Conservation (phyloP, 2,797 vertebrate species). For the Gambelia wislizenii region DNA sequence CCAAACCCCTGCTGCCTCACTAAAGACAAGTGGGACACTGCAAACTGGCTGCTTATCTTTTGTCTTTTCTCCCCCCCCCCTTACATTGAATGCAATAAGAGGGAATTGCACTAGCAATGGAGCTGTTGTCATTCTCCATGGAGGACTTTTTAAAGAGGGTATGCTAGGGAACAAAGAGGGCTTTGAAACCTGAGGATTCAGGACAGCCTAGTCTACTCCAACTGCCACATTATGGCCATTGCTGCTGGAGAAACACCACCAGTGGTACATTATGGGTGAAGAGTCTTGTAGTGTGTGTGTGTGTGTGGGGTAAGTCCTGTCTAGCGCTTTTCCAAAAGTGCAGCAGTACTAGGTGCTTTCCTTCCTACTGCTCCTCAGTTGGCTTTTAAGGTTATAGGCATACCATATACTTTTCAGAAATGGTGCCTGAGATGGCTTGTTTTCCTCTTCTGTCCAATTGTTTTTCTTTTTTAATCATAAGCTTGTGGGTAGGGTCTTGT, state of each 20-base stretch:
- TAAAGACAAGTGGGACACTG: not conserved
- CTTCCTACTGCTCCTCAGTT: not conserved
- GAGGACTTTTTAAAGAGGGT: not conserved
- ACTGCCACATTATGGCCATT: not conserved
- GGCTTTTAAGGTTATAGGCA: not conserved
- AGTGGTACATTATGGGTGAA: too few species aligned
- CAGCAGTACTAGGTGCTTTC: not conserved
- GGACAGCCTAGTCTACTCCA: not conserved
- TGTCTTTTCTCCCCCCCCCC: not conserved
- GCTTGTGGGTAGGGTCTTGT: not conserved
- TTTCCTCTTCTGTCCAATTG: not conserved
- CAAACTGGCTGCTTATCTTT: not conserved
- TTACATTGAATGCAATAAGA: not conserved
- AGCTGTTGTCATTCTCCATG: not conserved
- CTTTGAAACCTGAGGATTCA: not conserved
- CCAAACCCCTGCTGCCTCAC: not conserved
- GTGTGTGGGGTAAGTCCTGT: too few species aligned
- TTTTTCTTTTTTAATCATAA: not conserved
- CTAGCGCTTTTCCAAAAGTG: not conserved
- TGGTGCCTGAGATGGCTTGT: not conserved
- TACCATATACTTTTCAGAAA: not conserved
- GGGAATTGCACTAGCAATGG: not conserved
- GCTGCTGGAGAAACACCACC: not conserved
- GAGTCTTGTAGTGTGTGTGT: not conserved
- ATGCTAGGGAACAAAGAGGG: not conserved